Conservation (phyloP, 1,140 invertebrate genomes). For the Neodiprion lecontei region DNA sequence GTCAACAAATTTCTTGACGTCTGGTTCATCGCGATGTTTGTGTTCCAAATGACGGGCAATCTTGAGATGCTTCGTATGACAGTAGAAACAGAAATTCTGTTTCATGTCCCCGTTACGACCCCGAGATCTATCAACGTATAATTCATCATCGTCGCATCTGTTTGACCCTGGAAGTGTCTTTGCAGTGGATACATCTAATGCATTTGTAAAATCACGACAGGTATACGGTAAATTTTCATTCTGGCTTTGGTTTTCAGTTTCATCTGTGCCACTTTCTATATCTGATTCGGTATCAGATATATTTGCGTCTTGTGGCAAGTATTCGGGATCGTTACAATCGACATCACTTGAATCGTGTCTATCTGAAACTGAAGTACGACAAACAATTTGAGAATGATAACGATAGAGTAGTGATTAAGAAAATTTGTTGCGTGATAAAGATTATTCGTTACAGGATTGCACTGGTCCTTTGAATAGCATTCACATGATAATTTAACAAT, state of each 20-base stretch:
- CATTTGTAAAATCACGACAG: neutral
- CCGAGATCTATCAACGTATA: neutral
- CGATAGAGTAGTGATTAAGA: neutral
- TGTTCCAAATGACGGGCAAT: conserved; percentile 26
- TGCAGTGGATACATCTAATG: neutral
- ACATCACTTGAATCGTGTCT: neutral
- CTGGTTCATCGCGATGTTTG: conserved; percentile 22
- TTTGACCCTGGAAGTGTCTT: neutral
- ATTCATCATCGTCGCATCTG: neutral
- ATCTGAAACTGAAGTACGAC: neutral
- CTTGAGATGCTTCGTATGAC: conserved; percentile 23
- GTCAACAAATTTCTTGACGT: conserved; percentile 23
- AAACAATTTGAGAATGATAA: neutral
- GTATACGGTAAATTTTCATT: neutral
- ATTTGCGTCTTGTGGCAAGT: neutral
- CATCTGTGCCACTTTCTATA: neutral
- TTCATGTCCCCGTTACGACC: conserved; percentile 5
- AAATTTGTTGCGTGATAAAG: neutral
- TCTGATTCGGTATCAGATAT: neutral
- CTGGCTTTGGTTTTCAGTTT: neutral
- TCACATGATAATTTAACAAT: neutral
- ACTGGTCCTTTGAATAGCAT: neutral
- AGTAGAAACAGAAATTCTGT: conserved; percentile 25
- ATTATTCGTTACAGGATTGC: neutral
- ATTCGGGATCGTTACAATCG: neutral